These are phyloP conservation scores for Lapara coniferarum DNA, from an alignment of 2,888 invertebrate genomes.

Conservation along the genomic window DNA sequence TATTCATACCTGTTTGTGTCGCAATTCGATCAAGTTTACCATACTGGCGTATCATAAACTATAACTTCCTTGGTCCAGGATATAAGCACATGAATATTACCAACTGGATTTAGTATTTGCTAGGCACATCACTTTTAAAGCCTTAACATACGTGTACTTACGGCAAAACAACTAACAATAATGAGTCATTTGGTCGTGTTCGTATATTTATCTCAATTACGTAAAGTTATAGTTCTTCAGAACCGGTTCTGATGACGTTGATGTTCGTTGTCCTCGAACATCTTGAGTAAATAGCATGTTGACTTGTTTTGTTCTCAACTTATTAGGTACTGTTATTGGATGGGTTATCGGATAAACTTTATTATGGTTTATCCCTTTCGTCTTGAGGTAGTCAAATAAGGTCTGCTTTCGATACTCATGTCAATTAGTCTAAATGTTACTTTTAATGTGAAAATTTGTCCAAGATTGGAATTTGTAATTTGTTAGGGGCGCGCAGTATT, in stretches of 20 bases:
- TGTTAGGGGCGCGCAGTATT: no score
- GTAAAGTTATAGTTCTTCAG: conserved; percentile 34
- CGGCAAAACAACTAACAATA: conserved; percentile 38
- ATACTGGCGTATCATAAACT: conserved; percentile 22
- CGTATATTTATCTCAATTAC: conserved; percentile 39
- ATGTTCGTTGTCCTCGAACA: conserved; percentile 29
- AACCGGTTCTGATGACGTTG: conserved; percentile 50
- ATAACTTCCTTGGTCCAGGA: not conserved
- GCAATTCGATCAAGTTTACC: conserved; percentile 37
- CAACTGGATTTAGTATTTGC: conserved; percentile 3
- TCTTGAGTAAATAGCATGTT: conserved; percentile 14
- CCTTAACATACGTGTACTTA: conserved; percentile 34
- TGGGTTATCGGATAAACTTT: not conserved
- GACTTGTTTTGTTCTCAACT: not conserved
- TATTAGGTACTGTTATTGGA: not conserved
- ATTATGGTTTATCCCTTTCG: not conserved
- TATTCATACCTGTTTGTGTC: conserved; percentile 38
- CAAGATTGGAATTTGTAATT: no score
- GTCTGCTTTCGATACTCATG: no score
- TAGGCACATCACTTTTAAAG: not conserved
- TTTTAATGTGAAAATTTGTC: no score
- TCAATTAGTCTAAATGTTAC: no score
- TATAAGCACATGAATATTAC: not conserved
- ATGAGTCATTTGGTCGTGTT: conserved; percentile 32
- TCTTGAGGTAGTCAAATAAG: no score